Evolutionary conservation across 1,140 invertebrate genomes (phyloP).

Genomic region (Papilio polytes): DNA sequence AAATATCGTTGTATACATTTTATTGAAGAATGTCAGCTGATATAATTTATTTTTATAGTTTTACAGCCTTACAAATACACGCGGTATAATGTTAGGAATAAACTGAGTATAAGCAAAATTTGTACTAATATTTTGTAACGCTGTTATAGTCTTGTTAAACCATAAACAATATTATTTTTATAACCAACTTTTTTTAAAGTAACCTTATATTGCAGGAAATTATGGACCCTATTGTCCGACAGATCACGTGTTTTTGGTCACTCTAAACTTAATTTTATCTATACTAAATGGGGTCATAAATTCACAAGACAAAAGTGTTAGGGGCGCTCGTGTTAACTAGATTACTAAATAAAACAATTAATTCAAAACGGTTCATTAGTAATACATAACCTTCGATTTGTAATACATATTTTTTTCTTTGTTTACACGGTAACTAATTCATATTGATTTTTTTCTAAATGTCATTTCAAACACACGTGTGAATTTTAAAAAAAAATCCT

Average conservation of each 20-base stretch:
- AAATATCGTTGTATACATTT: neutral
- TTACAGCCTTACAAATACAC: neutral
- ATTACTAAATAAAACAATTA: constrained; percentile 31
- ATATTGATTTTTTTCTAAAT: constrained; percentile 27
- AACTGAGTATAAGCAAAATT: too few relatives aligned
- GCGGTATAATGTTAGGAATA: too few relatives aligned
- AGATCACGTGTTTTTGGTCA: neutral
- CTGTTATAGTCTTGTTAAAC: neutral
- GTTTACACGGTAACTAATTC: neutral
- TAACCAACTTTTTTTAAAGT: too few relatives aligned
- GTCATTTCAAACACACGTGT: neutral
- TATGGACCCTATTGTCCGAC: too few relatives aligned
- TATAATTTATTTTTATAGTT: neutral
- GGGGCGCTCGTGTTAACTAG: constrained; percentile 20
- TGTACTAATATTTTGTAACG: too few relatives aligned
- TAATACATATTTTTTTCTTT: neutral
- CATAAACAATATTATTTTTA: too few relatives aligned
- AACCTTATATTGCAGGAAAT: too few relatives aligned
- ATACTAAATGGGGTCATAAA: neutral
- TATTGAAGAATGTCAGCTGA: neutral
- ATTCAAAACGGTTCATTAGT: constrained; percentile 27
- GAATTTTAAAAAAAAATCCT: neutral
- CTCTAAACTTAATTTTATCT: constrained; percentile 7
- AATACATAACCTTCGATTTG: constrained; percentile 31
- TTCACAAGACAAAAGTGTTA: neutral